A percentile compares a stretch with the other conserved stretches of the same genome.
phyloP scores from a whole-genome alignment of 2,888 invertebrate genomes.

The Hypomecis atomaria region DNA sequence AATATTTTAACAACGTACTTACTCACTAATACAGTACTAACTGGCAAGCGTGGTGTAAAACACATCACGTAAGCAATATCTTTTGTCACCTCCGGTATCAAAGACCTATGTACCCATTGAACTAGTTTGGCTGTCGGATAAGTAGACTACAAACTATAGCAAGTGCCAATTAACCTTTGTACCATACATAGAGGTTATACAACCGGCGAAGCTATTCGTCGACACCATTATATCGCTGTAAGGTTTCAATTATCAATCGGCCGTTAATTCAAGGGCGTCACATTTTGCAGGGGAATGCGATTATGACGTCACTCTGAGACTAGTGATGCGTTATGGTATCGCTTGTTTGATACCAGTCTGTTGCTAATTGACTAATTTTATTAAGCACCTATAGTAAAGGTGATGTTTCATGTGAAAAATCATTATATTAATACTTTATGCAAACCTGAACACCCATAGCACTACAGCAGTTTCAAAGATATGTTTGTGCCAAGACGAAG shows the following conservation, averaged over 20 bases:
- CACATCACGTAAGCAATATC: conserved; percentile 2
- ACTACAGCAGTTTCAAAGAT: no score
- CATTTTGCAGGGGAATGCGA: conserved; percentile 45
- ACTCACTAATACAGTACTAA: not conserved
- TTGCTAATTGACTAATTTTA: no score
- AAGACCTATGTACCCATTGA: conserved; percentile 3
- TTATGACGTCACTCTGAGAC: conserved; percentile 39
- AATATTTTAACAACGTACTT: not conserved
- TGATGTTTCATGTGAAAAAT: no score
- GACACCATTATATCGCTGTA: conserved; percentile 33
- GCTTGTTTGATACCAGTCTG: not conserved
- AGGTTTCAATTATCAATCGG: conserved; percentile 45
- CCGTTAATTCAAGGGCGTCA: conserved; percentile 45
- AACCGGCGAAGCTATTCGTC: conserved; percentile 35
- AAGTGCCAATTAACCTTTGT: conserved; percentile 41
- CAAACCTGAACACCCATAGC: no score
- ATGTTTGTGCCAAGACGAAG: no score
- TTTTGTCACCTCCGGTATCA: not conserved
- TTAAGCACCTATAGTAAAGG: no score
- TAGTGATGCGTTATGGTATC: conserved; percentile 20
- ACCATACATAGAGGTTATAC: conserved; percentile 19
- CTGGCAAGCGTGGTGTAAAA: not conserved
- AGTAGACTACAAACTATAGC: conserved; percentile 14
- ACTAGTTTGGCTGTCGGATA: conserved; percentile 9
- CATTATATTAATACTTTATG: no score